These are phyloP conservation scores for Pygoscelis adeliae DNA, from an alignment of 2,113 vertebrate genomes.

Conservation along the genomic window DNA sequence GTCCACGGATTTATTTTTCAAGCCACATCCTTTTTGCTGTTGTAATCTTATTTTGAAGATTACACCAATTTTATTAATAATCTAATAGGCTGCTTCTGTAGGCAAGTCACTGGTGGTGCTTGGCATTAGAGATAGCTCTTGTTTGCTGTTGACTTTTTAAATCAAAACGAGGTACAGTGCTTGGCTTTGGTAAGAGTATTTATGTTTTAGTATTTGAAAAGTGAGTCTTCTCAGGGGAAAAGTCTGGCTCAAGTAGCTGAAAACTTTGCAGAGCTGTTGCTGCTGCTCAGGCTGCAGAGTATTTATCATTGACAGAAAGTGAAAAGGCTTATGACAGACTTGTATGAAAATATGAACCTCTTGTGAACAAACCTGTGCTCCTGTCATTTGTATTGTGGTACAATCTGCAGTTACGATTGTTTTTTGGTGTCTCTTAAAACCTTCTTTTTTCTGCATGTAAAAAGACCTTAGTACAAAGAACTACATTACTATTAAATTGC, in stretches of 20 bases:
- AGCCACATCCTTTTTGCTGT: background rate
- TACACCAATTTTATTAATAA: background rate
- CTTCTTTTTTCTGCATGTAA: background rate
- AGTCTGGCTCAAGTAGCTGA: background rate
- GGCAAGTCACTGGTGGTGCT: background rate
- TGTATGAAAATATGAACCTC: background rate
- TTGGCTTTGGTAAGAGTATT: background rate
- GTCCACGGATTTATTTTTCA: background rate
- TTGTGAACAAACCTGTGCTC: background rate
- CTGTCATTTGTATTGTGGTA: background rate
- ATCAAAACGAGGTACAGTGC: background rate
- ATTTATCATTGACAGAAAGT: background rate
- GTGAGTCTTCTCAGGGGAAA: background rate
- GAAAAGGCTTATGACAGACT: background rate
- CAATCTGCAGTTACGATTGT: background rate
- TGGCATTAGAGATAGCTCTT: background rate
- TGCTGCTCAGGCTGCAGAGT: background rate
- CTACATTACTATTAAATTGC: background rate
- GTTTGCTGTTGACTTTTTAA: background rate
- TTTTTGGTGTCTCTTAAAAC: background rate
- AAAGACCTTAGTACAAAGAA: background rate
- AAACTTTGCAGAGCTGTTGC: background rate
- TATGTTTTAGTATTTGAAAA: background rate
- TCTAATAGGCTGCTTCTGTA: background rate
- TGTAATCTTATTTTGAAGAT: conserved; percentile 14